Evolutionary conservation across 2,797 vertebrate genomes (phyloP), one percentile per base, ranked within the genome.

Genomic region (Cephalopachus bancanus): DNA sequence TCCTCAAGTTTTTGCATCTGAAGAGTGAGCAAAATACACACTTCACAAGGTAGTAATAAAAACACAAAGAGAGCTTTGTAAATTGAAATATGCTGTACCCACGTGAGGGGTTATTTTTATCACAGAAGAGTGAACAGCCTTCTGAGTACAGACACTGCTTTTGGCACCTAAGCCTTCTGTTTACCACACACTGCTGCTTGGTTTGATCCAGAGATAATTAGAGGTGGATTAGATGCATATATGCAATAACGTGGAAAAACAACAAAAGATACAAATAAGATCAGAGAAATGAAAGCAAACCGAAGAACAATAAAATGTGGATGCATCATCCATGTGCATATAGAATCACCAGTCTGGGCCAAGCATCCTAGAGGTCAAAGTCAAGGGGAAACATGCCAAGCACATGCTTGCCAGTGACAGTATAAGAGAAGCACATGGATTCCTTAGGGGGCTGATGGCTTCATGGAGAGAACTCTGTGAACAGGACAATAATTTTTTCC

Each of bases 241-340:
- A 83, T 4, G 24, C 67, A 93, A 88, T 81, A 64, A 93, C 30
- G 53, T 49, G 49, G 28, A 90, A 65, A 91, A 89, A 86, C 44
- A 87, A 84, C 55, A 84, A 75, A 95, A 94, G 49, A 55, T 14
- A 83, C 92, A 95, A 90, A 84, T 92, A 95, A 97, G 28, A 96
- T 91, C 30, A 22, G 24, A 92, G 44, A 95, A 85, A 78, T 60
- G 17, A 67, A 91, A 83, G 26, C 69, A 62, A 94, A 88, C 5
- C 84, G 26, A 75, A 55, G 12, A 83, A 44, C 1, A 28, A 44
- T 76, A 49, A 87, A 83, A 71, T 53, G 30, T 37, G 24, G n/a
- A 30, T 69, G 15, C 19, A 24, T 37, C 55, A 53, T 6, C 24
- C 49, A 33, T 22, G 2, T 80, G 14, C 9, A 62, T 22, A 33